Evolutionary conservation across 1,140 invertebrate genomes (phyloP), one percentile per base, ranked within the genome.

Genomic region (Tenebrio molitor): DNA sequence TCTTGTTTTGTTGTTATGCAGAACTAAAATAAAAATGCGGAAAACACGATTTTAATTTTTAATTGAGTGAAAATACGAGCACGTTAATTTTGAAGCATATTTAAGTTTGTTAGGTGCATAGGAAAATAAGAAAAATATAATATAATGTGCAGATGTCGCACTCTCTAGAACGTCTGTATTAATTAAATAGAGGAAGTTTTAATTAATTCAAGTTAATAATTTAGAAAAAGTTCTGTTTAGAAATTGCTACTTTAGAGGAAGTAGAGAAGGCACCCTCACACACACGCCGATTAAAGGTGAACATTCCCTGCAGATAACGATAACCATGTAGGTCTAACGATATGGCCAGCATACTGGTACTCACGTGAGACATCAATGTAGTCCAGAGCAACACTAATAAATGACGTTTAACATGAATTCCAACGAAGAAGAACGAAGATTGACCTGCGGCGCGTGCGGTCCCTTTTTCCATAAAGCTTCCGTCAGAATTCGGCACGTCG

Each of bases 311-410:
- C 50, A 3, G 50, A 58, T 58, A 58, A 58, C 17, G 12, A 12
- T 29, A 58, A 58, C 29, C 23, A 58, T 14, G 21, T 58, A 58
- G 50, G 50, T 29, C 23, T 23, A 29, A n/a, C 23, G 50, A 58
- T 58, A 58, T 3, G 21, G 15, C 50, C 50, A 58, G 50, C 50
- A 58, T 58, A 58, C 50, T 58, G 50, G 50, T 58, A 58, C 19
- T 21, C 50, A 25, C 29, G 23, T 58, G 29, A 50, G 29, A 21
- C 50, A 25, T 23, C 21, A 58, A 53, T 29, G 10, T 58, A 58
- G 23, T 58, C 0, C 50, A 29, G 23, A 3, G 14, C 23, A 25
- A n/a, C 50, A 58, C 50, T 15, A 17, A 50, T 50, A 21, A 50
- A 50, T 10, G 10, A 12, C 19, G n/a, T n/a, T n/a, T n/a, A 50